These are phyloP conservation scores for Nipponacmea schrenckii DNA, from an alignment of 2,888 invertebrate species.

Conservation along the genomic window DNA sequence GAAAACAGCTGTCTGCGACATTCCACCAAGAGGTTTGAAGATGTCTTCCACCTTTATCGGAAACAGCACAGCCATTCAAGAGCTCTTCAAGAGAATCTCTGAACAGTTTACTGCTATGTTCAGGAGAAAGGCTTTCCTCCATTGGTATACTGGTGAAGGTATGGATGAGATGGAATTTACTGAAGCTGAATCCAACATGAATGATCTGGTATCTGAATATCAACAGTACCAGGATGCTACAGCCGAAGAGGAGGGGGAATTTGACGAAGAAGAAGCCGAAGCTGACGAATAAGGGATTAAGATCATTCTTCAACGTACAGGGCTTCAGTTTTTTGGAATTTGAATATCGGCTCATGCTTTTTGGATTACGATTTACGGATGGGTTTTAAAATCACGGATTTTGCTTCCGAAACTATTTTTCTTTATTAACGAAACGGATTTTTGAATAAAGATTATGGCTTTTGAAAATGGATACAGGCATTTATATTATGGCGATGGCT, in stretches of 20 bases:
- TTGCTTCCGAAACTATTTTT: too few species aligned
- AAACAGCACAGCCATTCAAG: slow-evolving; percentile 1
- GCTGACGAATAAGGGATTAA: neutral
- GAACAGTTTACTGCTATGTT: slow-evolving; percentile 2
- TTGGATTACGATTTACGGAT: too few species aligned
- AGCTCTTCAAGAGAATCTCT: neutral
- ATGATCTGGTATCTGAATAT: slow-evolving; percentile 8
- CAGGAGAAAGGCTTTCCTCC: slow-evolving; percentile 5
- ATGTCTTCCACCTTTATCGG: neutral
- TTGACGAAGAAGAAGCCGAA: neutral
- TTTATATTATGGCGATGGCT: too few species aligned
- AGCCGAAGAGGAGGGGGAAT: neutral
- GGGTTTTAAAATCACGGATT: too few species aligned
- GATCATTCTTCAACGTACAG: too few species aligned
- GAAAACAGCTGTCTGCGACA: neutral
- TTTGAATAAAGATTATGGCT: too few species aligned
- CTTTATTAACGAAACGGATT: too few species aligned
- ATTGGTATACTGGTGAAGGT: slow-evolving; percentile 6
- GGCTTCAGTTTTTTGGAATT: too few species aligned
- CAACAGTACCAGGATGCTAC: slow-evolving; percentile 5
- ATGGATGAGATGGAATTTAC: slow-evolving; percentile 8
- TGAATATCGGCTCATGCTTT: too few species aligned
- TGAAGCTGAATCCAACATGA: slow-evolving; percentile 6
- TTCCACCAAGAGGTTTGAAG: slow-evolving; percentile 3
- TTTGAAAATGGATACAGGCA: too few species aligned